Base-by-base conservation (phyloP, 2,113 vertebrate genomes). In the Laticauda laticaudata region DNA sequence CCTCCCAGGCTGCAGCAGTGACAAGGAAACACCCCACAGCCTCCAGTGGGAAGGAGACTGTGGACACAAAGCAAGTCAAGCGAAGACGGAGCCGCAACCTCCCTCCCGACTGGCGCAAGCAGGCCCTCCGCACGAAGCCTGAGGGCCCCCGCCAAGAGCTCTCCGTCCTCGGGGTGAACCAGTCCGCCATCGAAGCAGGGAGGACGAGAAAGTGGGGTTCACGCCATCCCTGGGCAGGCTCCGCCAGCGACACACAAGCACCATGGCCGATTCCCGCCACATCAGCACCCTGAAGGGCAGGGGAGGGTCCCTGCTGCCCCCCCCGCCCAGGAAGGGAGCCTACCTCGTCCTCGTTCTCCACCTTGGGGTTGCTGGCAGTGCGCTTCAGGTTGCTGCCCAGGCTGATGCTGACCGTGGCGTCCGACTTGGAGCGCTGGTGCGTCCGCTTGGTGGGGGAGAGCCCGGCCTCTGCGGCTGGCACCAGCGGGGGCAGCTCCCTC, bases 341-440 rank as follows among this genome's bases (percentile, higher is more conserved):
- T 97, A 98, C 99, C 99, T 99, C 99, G 0, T 99, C 99, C 88
- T 98, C 98, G 54, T 98, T 98, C 96, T 99, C 99, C 93, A 99
- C 99, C 95, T 99, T 99, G 24, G 99, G 99, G 93, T 99, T 99
- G 97, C 99, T 99, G 95, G 99, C 98, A 2, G 99, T 99, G 75
- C 99, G 98, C 96, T 99, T 99, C 95, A 99, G 97, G 97, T 98
- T 99, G 98, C 98, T 99, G 98, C 98, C 98, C 91, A 99, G 98
- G 92, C 98, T 99, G 97, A 99, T 98, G 97, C 98, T 98, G 89
- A 97, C 98, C 0, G 99, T 99, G 93, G 99, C 99, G 0, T 99
- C 99, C 0, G 99, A 99, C 94, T 99, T 99, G 94, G 99, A 99
- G 94, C 99, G 98, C 97, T 99, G 99, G 95, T 99, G 99, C 69